Conservation (phyloP, 2,113 vertebrate genomes). For the Penelope pileata region DNA sequence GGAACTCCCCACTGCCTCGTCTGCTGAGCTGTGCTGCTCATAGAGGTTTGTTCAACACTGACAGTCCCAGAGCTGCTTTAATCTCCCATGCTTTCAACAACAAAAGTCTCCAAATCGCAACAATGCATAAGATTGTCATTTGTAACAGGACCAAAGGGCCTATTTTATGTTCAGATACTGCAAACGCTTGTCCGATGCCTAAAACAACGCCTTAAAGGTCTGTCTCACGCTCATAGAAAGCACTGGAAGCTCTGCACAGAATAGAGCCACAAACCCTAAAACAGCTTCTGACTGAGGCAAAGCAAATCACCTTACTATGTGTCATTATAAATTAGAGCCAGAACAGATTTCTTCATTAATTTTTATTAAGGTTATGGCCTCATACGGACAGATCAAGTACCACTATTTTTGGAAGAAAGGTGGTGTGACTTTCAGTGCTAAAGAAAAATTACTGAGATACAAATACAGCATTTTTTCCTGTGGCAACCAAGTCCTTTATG, state of each 20-base stretch:
- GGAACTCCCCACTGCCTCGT: fast-evolving
- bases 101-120: neutral
- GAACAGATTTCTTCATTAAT: neutral
- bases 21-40: fast-evolving
- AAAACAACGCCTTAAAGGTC: neutral
- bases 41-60: fast-evolving
- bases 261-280: neutral
- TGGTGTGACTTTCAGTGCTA: neutral
- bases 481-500: neutral
- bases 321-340: neutral
- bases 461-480: neutral
- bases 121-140: neutral
- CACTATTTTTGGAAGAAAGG: neutral
- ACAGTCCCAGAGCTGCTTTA: neutral
- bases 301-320: neutral
- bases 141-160: neutral
- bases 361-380: neutral
- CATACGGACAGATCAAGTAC: neutral
- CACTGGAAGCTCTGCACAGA: neutral
- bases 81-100: neutral
- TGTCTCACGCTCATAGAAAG: neutral
- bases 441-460: neutral
- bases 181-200: neutral
- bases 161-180: neutral
- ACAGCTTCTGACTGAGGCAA: neutral